phyloP scores from a whole-genome alignment of 1,140 invertebrate genomes.

The Atta cephalotes region DNA sequence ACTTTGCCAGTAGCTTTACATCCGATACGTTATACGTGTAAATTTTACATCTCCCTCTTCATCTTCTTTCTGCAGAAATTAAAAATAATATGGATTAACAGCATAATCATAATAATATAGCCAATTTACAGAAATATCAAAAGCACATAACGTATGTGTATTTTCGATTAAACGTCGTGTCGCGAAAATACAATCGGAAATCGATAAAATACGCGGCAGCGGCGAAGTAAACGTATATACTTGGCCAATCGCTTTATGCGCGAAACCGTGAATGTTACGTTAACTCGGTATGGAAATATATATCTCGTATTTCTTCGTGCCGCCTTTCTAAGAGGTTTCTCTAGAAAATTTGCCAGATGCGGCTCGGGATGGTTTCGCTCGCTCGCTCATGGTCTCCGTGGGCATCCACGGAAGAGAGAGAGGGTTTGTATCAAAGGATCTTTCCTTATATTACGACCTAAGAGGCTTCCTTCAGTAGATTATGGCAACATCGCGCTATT shows the following conservation, averaged over 20 bases:
- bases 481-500: conserved; percentile 60
- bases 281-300: conserved; percentile 60
- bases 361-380: conserved; percentile 29
- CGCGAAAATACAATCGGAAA: conserved; percentile 53
- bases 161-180: conserved; percentile 55
- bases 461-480: conserved; percentile 58
- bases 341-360: conserved; percentile 60
- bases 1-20: background rate
- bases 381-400: conserved; percentile 37
- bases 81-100: conserved; percentile 35
- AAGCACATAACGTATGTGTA: conserved; percentile 19
- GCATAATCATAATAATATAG: conserved; percentile 24
- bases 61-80: background rate
- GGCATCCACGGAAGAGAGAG: background rate
- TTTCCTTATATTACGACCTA: conserved; percentile 61
- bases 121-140: conserved; percentile 46
- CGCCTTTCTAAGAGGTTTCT: conserved; percentile 52
- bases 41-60: background rate
- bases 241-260: conserved; percentile 56
- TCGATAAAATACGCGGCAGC: conserved; percentile 22
- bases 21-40: background rate
- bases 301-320: conserved; percentile 51
- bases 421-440: conserved; percentile 53
- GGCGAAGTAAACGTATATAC: conserved; percentile 42
- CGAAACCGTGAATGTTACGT: conserved; percentile 56